Evolutionary conservation across 1,140 invertebrate genomes (phyloP).

Genomic region (Aphelinus certus): DNA sequence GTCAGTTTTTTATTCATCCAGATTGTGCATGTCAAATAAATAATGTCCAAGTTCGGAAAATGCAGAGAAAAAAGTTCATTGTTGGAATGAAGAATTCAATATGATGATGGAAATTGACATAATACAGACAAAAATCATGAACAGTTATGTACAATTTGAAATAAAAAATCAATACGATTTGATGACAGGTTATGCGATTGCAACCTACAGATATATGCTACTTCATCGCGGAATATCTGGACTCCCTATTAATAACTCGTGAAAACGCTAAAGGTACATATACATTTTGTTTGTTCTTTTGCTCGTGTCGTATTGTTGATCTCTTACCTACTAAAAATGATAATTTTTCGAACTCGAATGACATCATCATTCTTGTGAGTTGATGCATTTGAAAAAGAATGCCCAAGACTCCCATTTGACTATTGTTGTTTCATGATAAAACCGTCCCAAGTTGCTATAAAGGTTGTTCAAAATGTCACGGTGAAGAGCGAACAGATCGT

Average conservation of each 20-base stretch:
- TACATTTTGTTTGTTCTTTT: not conserved
- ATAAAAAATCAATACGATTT: conserved; percentile 8
- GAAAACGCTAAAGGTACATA: conserved; percentile 68
- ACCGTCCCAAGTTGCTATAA: conserved; percentile 58
- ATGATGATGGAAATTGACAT: too few species aligned
- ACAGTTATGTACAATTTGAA: not conserved
- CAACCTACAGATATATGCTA: conserved; percentile 71
- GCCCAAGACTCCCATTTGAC: too few species aligned
- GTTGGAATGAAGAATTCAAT: too few species aligned
- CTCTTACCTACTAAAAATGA: not conserved
- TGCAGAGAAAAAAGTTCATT: too few species aligned
- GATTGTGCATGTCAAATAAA: too few species aligned
- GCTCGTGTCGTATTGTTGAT: not conserved
- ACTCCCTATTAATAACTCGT: conserved; percentile 73
- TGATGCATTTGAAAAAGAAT: too few species aligned
- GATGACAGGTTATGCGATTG: conserved; percentile 66
- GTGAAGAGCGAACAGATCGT: conserved; percentile 58
- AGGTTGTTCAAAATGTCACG: conserved; percentile 63
- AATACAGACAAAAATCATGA: too few species aligned
- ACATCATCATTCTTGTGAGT: too few species aligned
- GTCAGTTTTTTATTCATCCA: conserved; percentile 49
- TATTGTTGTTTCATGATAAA: too few species aligned
- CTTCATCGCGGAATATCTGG: conserved; percentile 77
- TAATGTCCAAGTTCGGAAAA: too few species aligned
- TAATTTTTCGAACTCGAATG: not conserved